Base-by-base conservation (phyloP, 2,113 vertebrate species). In the Seriola aureovittata region DNA sequence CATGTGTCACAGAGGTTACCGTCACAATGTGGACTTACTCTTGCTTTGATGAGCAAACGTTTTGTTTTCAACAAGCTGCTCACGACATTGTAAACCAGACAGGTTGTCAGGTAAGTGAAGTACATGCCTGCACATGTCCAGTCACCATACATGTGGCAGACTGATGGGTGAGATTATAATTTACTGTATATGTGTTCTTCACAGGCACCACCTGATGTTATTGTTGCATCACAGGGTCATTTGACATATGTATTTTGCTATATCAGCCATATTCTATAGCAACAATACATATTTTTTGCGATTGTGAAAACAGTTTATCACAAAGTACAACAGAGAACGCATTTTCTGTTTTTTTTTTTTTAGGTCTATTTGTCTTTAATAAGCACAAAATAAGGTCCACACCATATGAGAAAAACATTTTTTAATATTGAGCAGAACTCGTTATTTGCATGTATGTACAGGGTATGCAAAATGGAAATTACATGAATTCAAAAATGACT, bases 21-120 rank as follows among this genome's bases (percentile, higher is more conserved):
- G 34, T 81, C 77, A 84, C 75, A 85, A 48, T 42, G 77, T 72
- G 85, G 89, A 85, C 84, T 87, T 81, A 67, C 75, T 81, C 44
- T 36, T 55, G 55, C 48, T 10, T 75, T 75, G 9, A 44, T 42
- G 9, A 29, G 55, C 17, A 57, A 80, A 80, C 10, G 11, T 23
- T 29, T 62, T 1, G 6, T 52, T 19, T 70, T 34, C 16, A 44
- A 34, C 50, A 2, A 38, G 38, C 21, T 71, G 3, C 32, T 23
- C 21, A n/a, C 4, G 25, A 16, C 4, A 21, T 10, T 57, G 40
- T 59, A 25, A 59, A 55, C 25, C 5, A 44, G 19, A 13, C 13
- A 14, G 5, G 14, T 38, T 17, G 19, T 12, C 46, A 19, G 12
- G 19, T 32, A 8, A 59, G 29, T 65, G 10, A 63, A 5, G 25